Percentiles rank a stretch among this genome's conserved stretches.
phyloP scores from a whole-genome alignment of 1,140 invertebrate genomes.

The Homarus americanus region DNA sequence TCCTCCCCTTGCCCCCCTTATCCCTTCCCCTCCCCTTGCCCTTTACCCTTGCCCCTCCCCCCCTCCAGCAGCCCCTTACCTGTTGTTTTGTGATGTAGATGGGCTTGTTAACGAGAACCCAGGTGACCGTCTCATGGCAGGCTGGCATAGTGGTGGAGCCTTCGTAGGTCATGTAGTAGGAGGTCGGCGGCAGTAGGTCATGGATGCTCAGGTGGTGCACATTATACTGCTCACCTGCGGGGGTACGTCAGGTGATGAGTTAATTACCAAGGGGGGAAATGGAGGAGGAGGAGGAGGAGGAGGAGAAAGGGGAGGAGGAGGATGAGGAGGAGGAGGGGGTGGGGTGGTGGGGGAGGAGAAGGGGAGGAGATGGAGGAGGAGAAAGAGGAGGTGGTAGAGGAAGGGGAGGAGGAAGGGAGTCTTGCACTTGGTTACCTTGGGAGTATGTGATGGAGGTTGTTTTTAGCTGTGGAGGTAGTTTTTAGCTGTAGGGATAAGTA shows the following conservation, averaged over 20 bases:
- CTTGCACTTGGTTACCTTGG: too few species aligned
- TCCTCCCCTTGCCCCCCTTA: background rate
- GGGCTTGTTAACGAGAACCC: slow-evolving; percentile 97
- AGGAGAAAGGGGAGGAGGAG: background rate
- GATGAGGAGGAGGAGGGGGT: background rate
- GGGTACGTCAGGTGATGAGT: too few species aligned
- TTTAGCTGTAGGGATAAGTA: too few species aligned
- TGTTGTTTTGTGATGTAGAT: slow-evolving; percentile 94
- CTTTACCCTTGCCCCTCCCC: background rate
- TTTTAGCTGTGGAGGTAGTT: too few species aligned
- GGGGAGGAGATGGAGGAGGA: background rate
- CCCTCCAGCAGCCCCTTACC: slow-evolving; percentile 51
- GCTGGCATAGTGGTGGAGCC: slow-evolving; percentile 96
- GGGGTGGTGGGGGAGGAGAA: background rate
- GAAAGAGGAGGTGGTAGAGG: background rate
- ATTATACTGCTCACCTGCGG: background rate
- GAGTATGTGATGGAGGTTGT: too few species aligned
- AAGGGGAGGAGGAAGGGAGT: background rate
- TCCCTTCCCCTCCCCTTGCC: background rate
- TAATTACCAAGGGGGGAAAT: too few species aligned
- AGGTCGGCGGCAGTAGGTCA: slow-evolving; percentile 92
- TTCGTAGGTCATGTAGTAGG: slow-evolving; percentile 98
- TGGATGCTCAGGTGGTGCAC: slow-evolving; percentile 90
- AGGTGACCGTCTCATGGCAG: slow-evolving; percentile 95
- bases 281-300: background rate